A percentile compares a stretch with the other conserved stretches of the same genome.
Conservation (phyloP, 1,140 invertebrate genomes). For the Neodiprion lecontei region DNA sequence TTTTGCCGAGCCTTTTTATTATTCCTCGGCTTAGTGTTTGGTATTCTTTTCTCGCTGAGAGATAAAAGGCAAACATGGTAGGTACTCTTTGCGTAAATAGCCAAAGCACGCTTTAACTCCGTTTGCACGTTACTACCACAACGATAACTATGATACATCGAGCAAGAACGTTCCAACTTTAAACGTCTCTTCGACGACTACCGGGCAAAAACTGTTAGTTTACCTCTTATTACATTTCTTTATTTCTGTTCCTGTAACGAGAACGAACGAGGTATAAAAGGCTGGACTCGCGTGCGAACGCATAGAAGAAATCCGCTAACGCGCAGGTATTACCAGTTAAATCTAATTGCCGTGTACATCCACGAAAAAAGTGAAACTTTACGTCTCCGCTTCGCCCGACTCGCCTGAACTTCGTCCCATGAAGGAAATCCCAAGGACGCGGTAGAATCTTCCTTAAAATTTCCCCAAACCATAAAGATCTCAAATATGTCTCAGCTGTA, state of each 20-base stretch:
- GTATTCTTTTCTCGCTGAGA: neutral
- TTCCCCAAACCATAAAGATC: too few species aligned
- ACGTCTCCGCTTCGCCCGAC: neutral
- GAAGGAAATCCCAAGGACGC: too few species aligned
- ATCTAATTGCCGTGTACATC: neutral
- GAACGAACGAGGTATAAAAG: neutral
- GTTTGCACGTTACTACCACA: too few species aligned
- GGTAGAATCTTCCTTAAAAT: too few species aligned
- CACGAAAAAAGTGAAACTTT: neutral
- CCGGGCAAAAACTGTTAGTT: neutral
- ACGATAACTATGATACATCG: neutral
- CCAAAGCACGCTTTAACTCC: too few species aligned
- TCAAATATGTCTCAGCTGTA: too few species aligned
- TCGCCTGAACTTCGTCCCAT: too few species aligned
- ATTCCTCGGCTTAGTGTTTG: neutral
- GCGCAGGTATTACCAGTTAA: neutral
- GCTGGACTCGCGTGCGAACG: neutral
- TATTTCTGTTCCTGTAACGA: constrained; percentile 1
- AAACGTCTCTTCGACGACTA: neutral
- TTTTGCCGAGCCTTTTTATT: neutral
- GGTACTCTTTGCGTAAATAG: neutral
- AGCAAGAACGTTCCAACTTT: neutral
- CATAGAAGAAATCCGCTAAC: neutral
- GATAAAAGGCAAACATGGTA: neutral
- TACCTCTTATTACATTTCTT: neutral